A percentile compares a stretch with the other conserved stretches of the same genome.
Evolutionary conservation across 2,113 vertebrate genomes (phyloP).

Genomic region (Siniperca knerii): DNA sequence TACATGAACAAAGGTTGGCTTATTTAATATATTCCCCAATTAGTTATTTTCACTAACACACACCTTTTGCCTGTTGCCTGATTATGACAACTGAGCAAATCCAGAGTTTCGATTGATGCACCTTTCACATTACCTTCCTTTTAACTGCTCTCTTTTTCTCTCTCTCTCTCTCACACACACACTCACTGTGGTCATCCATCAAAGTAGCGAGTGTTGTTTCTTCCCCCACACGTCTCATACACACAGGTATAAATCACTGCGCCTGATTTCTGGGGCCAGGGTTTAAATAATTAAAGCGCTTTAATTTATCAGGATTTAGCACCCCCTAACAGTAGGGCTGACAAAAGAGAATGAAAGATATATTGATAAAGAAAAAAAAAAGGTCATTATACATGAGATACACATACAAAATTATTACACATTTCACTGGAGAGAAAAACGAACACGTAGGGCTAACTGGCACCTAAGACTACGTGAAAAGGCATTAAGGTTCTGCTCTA

Average conservation of each 20-base stretch:
- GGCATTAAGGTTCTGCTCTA: constrained; percentile 50
- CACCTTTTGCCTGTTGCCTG: background rate
- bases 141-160: constrained; percentile 17
- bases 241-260: constrained; percentile 81
- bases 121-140: constrained; percentile 32
- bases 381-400: constrained; percentile 54
- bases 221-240: constrained; percentile 71
- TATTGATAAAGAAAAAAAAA: constrained; percentile 27
- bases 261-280: constrained; percentile 78
- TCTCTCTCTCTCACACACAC: background rate
- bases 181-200: constrained; percentile 71
- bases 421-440: constrained; percentile 50
- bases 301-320: constrained; percentile 86
- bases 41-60: background rate
- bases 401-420: constrained; percentile 59
- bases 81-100: constrained; percentile 43
- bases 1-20: constrained; percentile 7
- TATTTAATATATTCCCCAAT: constrained; percentile 18
- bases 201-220: constrained; percentile 73
- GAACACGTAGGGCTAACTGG: constrained; percentile 41
- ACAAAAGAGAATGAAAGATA: constrained; percentile 64
- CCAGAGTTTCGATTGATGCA: constrained; percentile 12
- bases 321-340: constrained; percentile 71
- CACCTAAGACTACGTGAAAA: constrained; percentile 54
- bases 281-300: constrained; percentile 87